phyloP scores from a whole-genome alignment of 2,797 vertebrate species.

The Stomatorhinus walkeri region DNA sequence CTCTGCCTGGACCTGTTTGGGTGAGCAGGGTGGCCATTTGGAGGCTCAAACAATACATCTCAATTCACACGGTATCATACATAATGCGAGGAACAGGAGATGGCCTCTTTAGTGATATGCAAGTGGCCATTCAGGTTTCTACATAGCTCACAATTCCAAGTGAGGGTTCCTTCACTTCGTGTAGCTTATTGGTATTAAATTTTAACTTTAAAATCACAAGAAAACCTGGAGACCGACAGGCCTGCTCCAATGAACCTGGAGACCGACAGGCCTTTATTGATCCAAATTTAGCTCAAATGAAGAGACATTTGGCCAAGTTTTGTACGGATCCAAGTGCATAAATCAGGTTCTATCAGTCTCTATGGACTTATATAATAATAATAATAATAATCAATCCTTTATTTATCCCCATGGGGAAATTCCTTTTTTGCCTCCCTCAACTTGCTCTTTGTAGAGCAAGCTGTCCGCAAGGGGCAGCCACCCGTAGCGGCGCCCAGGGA shows the following conservation, averaged over 20 bases:
- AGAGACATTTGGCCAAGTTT: neutral
- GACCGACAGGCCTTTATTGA: too few species aligned
- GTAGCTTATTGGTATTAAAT: neutral
- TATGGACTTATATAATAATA: neutral
- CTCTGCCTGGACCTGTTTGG: constrained; percentile 71
- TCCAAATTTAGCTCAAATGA: neutral
- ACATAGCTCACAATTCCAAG: neutral
- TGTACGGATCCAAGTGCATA: neutral
- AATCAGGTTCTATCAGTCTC: neutral
- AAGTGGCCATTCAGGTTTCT: neutral
- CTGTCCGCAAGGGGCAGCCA: too few species aligned
- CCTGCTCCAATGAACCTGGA: neutral
- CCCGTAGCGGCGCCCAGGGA: too few species aligned
- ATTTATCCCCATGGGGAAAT: too few species aligned
- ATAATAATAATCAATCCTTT: too few species aligned
- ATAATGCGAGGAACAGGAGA: neutral
- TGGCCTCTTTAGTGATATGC: neutral
- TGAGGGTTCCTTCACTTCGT: neutral
- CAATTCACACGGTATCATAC: neutral
- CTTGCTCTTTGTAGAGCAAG: too few species aligned
- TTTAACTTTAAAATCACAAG: neutral
- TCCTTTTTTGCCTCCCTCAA: too few species aligned
- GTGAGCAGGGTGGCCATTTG: neutral
- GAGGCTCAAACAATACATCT: neutral
- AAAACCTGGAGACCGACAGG: neutral